These are phyloP conservation scores for Acanthopleura granulata DNA, from an alignment of 2,888 invertebrate species.

Conservation along the genomic window DNA sequence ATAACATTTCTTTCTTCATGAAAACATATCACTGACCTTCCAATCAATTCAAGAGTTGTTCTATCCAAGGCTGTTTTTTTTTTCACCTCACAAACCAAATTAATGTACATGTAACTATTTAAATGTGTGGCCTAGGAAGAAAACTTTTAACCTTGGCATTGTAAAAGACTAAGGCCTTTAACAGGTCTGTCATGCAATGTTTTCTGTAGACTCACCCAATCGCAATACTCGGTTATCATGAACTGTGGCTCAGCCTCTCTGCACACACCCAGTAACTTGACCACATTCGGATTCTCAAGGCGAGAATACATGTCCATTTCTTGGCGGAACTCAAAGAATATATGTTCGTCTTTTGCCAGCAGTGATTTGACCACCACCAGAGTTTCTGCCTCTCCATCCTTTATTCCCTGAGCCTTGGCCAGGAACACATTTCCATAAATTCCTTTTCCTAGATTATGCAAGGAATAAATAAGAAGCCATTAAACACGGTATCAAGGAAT, in stretches of 20 bases:
- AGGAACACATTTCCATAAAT: constrained; percentile 93
- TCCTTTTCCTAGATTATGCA: constrained; percentile 79
- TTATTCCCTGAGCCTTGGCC: constrained; percentile 75
- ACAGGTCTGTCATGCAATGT: no score
- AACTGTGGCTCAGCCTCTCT: constrained; percentile 83
- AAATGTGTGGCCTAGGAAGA: no score
- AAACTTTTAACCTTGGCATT: no score
- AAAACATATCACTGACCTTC: no score
- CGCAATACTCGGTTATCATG: constrained; percentile 90
- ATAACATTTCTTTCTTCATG: no score
- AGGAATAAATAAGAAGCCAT: neutral
- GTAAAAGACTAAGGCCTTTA: no score
- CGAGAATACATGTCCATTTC: constrained; percentile 89
- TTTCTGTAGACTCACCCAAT: constrained; percentile 81
- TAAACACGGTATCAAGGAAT: neutral
- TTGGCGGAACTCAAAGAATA: constrained; percentile 81
- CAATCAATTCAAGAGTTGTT: no score
- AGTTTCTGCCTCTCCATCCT: constrained; percentile 64
- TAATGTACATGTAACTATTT: no score
- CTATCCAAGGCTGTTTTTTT: no score
- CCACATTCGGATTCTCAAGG: constrained; percentile 84
- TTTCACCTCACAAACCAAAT: no score
- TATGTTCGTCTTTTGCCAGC: constrained; percentile 59
- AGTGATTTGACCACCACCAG: constrained; percentile 68
- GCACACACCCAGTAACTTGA: constrained; percentile 84